Evolutionary conservation across 2,797 vertebrate genomes (phyloP).

Genomic region (Chloroceryle amazona): DNA sequence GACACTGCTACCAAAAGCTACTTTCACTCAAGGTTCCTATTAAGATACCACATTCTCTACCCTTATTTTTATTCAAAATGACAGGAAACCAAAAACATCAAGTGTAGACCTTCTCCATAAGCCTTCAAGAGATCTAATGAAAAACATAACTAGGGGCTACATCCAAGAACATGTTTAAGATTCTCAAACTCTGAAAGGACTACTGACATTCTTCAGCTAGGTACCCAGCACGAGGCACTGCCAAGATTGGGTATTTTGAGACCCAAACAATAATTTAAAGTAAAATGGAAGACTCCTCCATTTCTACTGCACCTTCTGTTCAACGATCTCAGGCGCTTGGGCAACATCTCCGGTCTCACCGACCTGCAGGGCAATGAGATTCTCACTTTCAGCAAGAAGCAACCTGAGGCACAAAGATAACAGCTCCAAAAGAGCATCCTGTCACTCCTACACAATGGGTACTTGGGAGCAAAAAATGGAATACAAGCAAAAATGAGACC

Average conservation of each 20-base stretch:
- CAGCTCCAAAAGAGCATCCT: background rate
- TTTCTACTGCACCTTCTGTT: background rate
- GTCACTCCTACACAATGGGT: accelerated
- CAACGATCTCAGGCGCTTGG: background rate
- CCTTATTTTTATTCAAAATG: slow-evolving; percentile 66
- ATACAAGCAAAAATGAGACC: background rate
- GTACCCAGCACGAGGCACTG: background rate
- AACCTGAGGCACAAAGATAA: background rate
- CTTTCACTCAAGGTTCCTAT: background rate
- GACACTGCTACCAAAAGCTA: slow-evolving; percentile 4
- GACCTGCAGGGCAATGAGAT: background rate
- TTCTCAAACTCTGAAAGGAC: background rate
- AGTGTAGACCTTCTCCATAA: background rate
- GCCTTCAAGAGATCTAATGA: slow-evolving; percentile 37
- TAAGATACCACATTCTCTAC: background rate
- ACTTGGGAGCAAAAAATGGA: background rate
- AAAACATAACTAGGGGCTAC: slow-evolving; percentile 18
- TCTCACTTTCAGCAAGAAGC: background rate
- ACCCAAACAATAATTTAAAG: background rate
- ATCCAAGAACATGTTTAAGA: background rate
- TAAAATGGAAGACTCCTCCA: background rate
- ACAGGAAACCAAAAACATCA: slow-evolving; percentile 62
- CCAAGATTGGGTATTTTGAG: background rate
- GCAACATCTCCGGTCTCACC: background rate
- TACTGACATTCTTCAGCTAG: background rate